phyloP scores from a whole-genome alignment of 2,113 vertebrate genomes.

The Cynocephalus volans region DNA sequence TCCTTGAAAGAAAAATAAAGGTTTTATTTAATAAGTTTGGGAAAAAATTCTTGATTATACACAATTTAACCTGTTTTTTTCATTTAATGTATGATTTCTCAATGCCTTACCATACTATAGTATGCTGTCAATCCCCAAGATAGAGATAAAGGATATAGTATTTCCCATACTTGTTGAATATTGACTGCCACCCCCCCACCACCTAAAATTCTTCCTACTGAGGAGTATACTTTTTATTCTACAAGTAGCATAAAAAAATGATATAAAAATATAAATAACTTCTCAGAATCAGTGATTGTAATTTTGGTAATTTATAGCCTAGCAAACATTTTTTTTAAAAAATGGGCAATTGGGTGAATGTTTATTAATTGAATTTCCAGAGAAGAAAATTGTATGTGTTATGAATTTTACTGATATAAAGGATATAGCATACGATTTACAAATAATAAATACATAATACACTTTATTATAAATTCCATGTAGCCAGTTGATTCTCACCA shows the following conservation, averaged over 20 bases:
- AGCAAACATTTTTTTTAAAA: not conserved
- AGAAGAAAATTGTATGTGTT: not conserved
- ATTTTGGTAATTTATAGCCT: not conserved
- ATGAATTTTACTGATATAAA: not conserved
- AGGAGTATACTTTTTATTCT: not conserved
- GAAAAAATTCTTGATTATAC: conserved; percentile 30
- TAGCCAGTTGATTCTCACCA: not conserved
- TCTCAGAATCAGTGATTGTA: not conserved
- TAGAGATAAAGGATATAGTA: not conserved
- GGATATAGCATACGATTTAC: not conserved
- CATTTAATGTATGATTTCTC: not conserved
- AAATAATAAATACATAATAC: not conserved
- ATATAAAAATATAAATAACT: conserved; percentile 20
- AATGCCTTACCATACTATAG: not conserved
- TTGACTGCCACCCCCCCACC: not conserved
- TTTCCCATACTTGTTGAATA: conserved; percentile 36
- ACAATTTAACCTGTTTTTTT: conserved; percentile 7
- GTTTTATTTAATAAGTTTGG: conserved; percentile 11
- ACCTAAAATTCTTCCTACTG: not conserved
- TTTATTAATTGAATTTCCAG: conserved; percentile 10
- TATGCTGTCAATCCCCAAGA: not conserved
- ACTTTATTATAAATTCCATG: not conserved
- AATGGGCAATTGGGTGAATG: not conserved
- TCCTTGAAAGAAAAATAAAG: not conserved
- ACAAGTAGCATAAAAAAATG: not conserved